Evolutionary conservation across 2,888 invertebrate species (phyloP), one percentile per base, ranked within the genome.

Genomic region (Ophion ventricosus): DNA sequence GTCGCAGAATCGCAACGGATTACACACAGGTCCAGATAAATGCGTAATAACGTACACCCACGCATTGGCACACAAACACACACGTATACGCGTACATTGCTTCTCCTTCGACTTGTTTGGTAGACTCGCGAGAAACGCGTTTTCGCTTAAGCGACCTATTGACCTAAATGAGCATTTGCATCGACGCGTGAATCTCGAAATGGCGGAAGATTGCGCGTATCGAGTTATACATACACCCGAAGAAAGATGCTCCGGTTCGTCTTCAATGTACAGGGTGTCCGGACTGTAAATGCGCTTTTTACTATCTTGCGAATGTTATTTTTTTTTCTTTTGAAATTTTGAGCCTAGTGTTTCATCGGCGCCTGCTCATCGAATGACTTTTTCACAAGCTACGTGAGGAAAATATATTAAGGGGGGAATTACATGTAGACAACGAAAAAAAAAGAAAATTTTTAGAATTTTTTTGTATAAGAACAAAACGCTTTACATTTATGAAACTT

Each of bases 91-190:
- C 67, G 82, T 70, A 76, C 59, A 80, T 59, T 43, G n/a, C 29
- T 57, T 78, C 17, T 7, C 69, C 78, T 67, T 76, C 57, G 79
- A 72, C 63, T 80, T 72, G 40, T 59, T 63, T 40, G 29, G 59
- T 69, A 69, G 61, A 74, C 63, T 43, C 69, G 59, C 85, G 80
- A 81, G 69, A 83, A 84, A 82, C 86, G 64, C 82, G 80, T 61
- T 67, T 69, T 69, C 78, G 59, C 43, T 73, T 64, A 83, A 83
- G 86, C 88, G 89, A 89, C 89, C 91, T 88, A 89, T 88, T 90
- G 89, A 91, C 89, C 91, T 85, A 88, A 87, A 90, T 91, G 85
- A 88, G 87, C 87, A 88, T 89, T 87, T 86, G 85, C 76, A 80
- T 85, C 83, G 67, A 75, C 79, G 66, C 80, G 72, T 75, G 82